These are phyloP conservation scores for Diceros bicornis DNA, from an alignment of 2,797 vertebrate genomes.

Conservation along the genomic window DNA sequence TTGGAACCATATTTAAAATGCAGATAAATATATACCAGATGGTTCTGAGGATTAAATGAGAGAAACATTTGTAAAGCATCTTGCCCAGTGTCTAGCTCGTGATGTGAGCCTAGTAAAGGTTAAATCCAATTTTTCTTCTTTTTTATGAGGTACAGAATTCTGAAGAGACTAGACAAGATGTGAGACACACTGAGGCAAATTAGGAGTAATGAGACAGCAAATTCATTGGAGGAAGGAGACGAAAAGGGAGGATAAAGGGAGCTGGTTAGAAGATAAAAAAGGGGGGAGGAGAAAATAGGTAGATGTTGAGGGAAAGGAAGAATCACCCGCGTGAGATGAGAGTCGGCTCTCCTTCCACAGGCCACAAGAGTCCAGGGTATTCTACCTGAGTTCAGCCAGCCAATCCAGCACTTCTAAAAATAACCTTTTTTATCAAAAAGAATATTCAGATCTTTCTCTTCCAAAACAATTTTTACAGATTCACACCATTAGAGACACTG, in stretches of 20 bases:
- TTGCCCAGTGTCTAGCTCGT: neutral
- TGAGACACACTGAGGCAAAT: conserved; percentile 10
- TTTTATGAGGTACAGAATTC: conserved; percentile 24
- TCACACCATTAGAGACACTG: conserved; percentile 50
- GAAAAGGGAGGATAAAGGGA: neutral
- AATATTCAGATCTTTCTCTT: conserved; percentile 42
- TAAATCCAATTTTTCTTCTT: neutral
- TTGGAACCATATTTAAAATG: neutral
- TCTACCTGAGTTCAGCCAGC: neutral
- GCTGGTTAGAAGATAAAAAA: neutral
- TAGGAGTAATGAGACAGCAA: conserved; percentile 4
- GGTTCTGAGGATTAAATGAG: conserved; percentile 27
- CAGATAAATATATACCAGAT: neutral
- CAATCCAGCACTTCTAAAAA: conserved; percentile 9
- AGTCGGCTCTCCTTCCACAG: neutral
- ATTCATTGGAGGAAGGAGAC: neutral
- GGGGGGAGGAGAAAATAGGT: neutral
- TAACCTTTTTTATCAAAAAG: neutral
- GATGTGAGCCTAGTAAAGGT: neutral
- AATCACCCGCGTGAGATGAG: neutral
- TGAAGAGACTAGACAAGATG: neutral
- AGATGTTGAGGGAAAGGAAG: neutral
- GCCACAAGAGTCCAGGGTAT: neutral
- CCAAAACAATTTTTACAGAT: conserved; percentile 51
- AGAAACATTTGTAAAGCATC: neutral